phyloP scores from a whole-genome alignment of 2,888 invertebrate species.

The Heliothis peltigera region DNA sequence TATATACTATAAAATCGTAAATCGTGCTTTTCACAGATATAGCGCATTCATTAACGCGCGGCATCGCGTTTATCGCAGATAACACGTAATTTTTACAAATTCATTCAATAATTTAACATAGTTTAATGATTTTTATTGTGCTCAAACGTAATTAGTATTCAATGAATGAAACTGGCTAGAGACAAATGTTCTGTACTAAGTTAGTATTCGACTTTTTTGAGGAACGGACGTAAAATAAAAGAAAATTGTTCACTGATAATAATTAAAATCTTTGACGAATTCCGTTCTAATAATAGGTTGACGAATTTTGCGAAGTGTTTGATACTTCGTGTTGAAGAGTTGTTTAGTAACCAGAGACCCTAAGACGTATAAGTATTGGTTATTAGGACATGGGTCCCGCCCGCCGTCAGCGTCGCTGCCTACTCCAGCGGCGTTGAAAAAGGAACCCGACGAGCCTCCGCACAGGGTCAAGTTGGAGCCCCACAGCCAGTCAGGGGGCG shows the following conservation, averaged over 20 bases:
- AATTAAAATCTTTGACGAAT: no score
- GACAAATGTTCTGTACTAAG: constrained; percentile 26
- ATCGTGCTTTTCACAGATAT: constrained; percentile 33
- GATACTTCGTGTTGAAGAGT: no score
- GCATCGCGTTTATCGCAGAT: constrained; percentile 29
- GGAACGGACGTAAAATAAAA: no score
- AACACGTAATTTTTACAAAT: constrained; percentile 47
- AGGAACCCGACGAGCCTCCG: constrained; percentile 84
- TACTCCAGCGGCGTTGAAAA: constrained; percentile 87
- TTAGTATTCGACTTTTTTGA: constrained; percentile 10
- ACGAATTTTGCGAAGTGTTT: no score
- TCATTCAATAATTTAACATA: constrained; percentile 35
- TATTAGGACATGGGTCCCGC: constrained; percentile 86
- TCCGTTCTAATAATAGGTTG: no score
- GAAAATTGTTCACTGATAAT: no score
- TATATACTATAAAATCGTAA: constrained; percentile 46
- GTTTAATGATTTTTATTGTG: constrained; percentile 26
- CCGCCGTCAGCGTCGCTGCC: constrained; percentile 88
- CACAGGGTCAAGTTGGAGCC: constrained; percentile 88
- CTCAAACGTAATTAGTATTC: constrained; percentile 30
- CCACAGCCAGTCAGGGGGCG: constrained; percentile 80
- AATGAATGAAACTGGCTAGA: constrained; percentile 30
- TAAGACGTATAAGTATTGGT: not conserved
- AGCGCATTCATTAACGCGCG: constrained; percentile 37
- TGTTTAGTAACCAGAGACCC: no score